phyloP scores from a whole-genome alignment of 2,888 invertebrate species.

The Brachyptera risi region DNA sequence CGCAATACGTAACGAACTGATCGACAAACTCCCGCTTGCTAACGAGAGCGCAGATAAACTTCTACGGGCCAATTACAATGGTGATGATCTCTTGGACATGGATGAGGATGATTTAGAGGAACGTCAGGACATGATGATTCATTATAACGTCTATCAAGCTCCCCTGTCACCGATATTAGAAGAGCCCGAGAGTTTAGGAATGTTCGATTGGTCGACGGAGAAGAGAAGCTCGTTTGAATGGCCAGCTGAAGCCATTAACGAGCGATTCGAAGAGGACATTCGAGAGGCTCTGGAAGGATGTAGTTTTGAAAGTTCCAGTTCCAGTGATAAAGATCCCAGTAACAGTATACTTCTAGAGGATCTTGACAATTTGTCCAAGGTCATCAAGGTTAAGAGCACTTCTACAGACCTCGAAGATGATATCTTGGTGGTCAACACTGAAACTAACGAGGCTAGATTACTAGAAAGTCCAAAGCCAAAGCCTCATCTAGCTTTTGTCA shows the following conservation, averaged over 20 bases:
- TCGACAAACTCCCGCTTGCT: conserved; percentile 65
- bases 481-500: conserved; percentile 39
- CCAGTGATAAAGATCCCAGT: conserved; percentile 31
- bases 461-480: conserved; percentile 41
- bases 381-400: not conserved
- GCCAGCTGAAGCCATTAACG: conserved; percentile 3
- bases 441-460: conserved; percentile 48
- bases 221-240: conserved; percentile 20
- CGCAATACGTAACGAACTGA: conserved; percentile 65
- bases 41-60: conserved; percentile 43
- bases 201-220: not conserved
- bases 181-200: conserved; percentile 41
- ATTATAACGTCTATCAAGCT: conserved; percentile 53
- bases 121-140: conserved; percentile 35
- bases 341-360: conserved; percentile 43
- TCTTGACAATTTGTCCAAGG: conserved; percentile 39
- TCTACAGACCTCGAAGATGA: conserved; percentile 41
- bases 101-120: conserved; percentile 31
- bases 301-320: conserved; percentile 30
- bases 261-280: no score
- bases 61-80: conserved; percentile 41
- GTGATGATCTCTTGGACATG: conserved; percentile 35
- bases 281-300: conserved; percentile 34
- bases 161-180: conserved; percentile 59
- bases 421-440: conserved; percentile 48